Base-by-base conservation (phyloP, 2,888 invertebrate species). In the Sialis fuliginosa region DNA sequence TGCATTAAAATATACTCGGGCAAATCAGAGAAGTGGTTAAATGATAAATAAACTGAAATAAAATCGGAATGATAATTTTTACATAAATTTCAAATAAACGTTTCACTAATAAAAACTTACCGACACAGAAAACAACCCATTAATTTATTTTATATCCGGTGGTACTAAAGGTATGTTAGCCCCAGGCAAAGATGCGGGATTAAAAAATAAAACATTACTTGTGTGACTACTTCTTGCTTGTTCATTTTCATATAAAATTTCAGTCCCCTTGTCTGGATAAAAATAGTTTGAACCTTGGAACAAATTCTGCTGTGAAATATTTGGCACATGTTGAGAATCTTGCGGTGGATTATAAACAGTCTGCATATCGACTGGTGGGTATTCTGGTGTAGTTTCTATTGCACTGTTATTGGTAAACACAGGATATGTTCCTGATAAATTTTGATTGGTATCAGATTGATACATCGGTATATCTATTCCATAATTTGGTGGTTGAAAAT, bases 201-300 rank as follows among this genome's bases (percentile, higher is more conserved):
- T 47, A 43, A 45, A 49, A 48, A 49, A 49, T 37, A 46, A 8
- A 39, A 46, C 46, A 46, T 40, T 40, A 9, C 22, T 22, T 22
- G 42, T 31, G 6, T 42, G 42, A 30, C 32, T 42, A 10, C 31
- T 31, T 10, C 8, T 30, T 42, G 30, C 32, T 13, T 69, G 51
- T 1, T 62, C 62, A 39, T 71, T 68, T 5, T 69, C 69, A 52
- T 76, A 81, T 5, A 78, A 60, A 53, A 74, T 71, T 55, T 81
- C 80, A 0, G 79, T 75, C 0, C 77, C 77, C 0, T 69, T 68
- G 40, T 70, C 69, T 4, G 66, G 66, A 1, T 70, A 68, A 56
- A 81, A 81, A 58, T 80, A 81, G 57, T 73, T 79, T 0, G 78
- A 69, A 53, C 79, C 78, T 53, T 74, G 75, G 54, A 77, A 77